phyloP scores from a whole-genome alignment of 1,140 invertebrate genomes.

The Ganaspis sp. region DNA sequence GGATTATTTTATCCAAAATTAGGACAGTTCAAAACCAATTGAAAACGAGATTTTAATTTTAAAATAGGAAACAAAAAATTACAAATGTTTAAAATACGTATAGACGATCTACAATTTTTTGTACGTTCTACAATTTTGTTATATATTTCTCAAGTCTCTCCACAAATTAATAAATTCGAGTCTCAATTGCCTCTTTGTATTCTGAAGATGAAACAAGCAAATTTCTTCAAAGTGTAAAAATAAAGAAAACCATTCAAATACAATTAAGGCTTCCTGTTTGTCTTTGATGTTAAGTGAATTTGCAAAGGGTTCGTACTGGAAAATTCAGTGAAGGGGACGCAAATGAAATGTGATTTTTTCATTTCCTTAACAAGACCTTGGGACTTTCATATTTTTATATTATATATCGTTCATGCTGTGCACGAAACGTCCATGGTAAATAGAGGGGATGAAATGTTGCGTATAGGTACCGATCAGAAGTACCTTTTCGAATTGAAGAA shows the following conservation, averaged over 20 bases:
- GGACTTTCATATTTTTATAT: neutral
- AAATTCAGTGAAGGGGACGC: neutral
- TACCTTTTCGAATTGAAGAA: neutral
- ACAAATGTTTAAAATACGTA: too few species aligned
- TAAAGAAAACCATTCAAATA: conserved; percentile 1
- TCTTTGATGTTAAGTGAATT: conserved; percentile 11
- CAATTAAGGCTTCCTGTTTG: neutral
- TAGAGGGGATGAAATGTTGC: neutral
- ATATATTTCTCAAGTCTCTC: too few species aligned
- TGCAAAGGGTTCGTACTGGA: neutral
- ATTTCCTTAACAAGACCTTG: conserved; percentile 9
- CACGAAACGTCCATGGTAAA: neutral
- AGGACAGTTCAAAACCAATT: too few species aligned
- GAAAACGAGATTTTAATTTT: too few species aligned
- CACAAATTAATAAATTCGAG: too few species aligned
- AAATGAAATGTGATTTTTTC: neutral
- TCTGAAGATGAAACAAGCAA: neutral
- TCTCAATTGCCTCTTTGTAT: neutral
- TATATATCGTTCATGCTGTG: neutral
- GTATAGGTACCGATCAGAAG: neutral
- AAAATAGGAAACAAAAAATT: too few species aligned
- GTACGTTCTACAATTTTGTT: too few species aligned
- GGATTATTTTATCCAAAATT: too few species aligned
- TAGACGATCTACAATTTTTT: too few species aligned
- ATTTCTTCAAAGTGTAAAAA: neutral